Evolutionary conservation across 1,140 invertebrate species (phyloP).

Genomic region (Zaprionus gabonicus): DNA sequence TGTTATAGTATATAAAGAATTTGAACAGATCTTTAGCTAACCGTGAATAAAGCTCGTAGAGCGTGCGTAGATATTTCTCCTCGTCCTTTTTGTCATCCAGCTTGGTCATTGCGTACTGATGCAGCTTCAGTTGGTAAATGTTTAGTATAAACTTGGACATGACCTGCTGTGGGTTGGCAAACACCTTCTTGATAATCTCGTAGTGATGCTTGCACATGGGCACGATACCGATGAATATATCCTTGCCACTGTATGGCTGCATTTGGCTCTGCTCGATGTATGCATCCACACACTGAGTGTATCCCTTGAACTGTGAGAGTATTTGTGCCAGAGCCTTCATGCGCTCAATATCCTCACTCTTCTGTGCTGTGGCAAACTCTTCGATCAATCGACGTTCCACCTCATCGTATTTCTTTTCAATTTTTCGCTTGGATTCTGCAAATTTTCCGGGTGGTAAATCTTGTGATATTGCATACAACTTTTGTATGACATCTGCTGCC

Average conservation of each 20-base stretch:
- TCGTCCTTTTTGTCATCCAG: slow-evolving; percentile 91
- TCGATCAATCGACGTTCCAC: slow-evolving; percentile 97
- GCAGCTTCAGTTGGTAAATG: slow-evolving; percentile 96
- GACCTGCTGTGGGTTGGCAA: slow-evolving; percentile 98
- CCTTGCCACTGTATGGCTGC: slow-evolving; percentile 89
- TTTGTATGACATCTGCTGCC: slow-evolving; percentile 99
- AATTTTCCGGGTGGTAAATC: slow-evolving; percentile 95
- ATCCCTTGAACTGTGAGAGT: slow-evolving; percentile 97
- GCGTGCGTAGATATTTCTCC: slow-evolving; percentile 94
- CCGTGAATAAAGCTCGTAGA: slow-evolving; percentile 95
- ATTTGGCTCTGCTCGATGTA: slow-evolving; percentile 98
- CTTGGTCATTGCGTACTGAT: slow-evolving; percentile 93
- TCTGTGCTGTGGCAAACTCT: slow-evolving; percentile 96
- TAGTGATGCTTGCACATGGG: slow-evolving; percentile 96
- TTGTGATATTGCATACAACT: slow-evolving; percentile 97
- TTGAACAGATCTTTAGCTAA: slow-evolving; percentile 12
- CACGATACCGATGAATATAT: slow-evolving; percentile 96
- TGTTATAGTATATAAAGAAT: not conserved
- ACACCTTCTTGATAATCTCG: slow-evolving; percentile 95
- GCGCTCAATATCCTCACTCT: slow-evolving; percentile 91
- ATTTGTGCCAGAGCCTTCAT: slow-evolving; percentile 98
- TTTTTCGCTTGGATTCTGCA: slow-evolving; percentile 95
- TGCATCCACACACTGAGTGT: slow-evolving; percentile 97
- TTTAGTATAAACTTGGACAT: slow-evolving; percentile 99
- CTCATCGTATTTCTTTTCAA: slow-evolving; percentile 96